Evolutionary conservation across 1,140 invertebrate species (phyloP).

Genomic region (Notospermus geniculatus): DNA sequence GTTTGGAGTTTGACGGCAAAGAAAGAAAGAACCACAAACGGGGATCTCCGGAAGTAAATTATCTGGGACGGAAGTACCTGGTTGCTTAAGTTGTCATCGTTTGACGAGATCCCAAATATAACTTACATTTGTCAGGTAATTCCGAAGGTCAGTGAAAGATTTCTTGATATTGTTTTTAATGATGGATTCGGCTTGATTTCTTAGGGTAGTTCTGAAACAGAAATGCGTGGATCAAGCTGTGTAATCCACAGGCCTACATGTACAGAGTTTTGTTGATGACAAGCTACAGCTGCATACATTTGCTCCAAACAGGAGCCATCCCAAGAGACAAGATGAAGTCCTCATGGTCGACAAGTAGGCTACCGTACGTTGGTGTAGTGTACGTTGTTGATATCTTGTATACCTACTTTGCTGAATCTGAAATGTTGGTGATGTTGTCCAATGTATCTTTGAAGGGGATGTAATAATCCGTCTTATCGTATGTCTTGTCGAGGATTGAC

Average conservation of each 20-base stretch:
- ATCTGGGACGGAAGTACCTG: too few relatives aligned
- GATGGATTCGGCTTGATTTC: not conserved
- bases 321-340: too few relatives aligned
- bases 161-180: not conserved
- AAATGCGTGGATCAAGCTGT: not conserved
- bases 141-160: not conserved
- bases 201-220: not conserved
- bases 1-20: too few relatives aligned
- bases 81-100: not conserved
- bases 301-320: too few relatives aligned
- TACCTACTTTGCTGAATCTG: not conserved
- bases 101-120: not conserved
- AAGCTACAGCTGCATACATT: too few relatives aligned
- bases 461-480: not conserved
- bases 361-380: too few relatives aligned
- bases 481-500: not conserved
- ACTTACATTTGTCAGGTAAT: not conserved
- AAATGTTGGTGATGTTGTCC: not conserved
- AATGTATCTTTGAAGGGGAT: not conserved
- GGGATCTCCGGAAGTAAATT: too few relatives aligned
- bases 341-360: too few relatives aligned
- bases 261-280: not conserved
- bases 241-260: too few relatives aligned
- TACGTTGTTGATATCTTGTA: too few relatives aligned
- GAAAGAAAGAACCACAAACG: too few relatives aligned